A percentile compares a stretch with the other conserved stretches of the same genome.
Conservation (phyloP, 2,113 vertebrate species). For the Leptodactylus fuscus region DNA sequence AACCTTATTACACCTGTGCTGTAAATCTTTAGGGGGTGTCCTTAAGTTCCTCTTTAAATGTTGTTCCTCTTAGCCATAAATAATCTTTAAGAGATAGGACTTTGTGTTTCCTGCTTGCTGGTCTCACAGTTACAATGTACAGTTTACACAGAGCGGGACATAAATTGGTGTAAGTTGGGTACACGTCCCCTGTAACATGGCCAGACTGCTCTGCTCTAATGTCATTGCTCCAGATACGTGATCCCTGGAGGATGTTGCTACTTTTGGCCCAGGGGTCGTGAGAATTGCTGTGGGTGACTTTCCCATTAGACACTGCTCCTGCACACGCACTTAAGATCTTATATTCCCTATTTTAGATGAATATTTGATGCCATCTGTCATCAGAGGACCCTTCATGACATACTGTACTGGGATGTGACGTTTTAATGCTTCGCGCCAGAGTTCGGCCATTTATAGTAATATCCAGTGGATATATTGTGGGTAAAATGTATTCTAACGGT, state of each 20-base stretch:
- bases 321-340: background rate
- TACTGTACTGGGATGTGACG: background rate
- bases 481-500: constrained; percentile 67
- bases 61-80: background rate
- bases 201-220: constrained; percentile 43
- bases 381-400: background rate
- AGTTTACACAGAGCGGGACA: background rate
- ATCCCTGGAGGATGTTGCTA: constrained; percentile 63
- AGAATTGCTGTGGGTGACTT: constrained; percentile 83
- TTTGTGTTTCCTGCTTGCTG: background rate
- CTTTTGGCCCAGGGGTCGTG: constrained; percentile 80
- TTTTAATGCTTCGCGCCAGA: background rate
- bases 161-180: constrained; percentile 2
- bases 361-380: constrained; percentile 47
- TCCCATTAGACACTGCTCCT: constrained; percentile 75
- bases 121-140: background rate
- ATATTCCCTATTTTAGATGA: constrained; percentile 44
- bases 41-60: background rate
- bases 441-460: background rate
- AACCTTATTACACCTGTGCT: background rate
- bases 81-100: background rate
- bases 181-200: constrained; percentile 34
- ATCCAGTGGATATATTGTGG: background rate
- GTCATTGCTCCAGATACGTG: constrained; percentile 66
- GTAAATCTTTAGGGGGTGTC: background rate